A percentile compares a stretch with the other conserved stretches of the same genome.
phyloP scores from a whole-genome alignment of 2,797 vertebrate genomes.

The Ciconia nigra region DNA sequence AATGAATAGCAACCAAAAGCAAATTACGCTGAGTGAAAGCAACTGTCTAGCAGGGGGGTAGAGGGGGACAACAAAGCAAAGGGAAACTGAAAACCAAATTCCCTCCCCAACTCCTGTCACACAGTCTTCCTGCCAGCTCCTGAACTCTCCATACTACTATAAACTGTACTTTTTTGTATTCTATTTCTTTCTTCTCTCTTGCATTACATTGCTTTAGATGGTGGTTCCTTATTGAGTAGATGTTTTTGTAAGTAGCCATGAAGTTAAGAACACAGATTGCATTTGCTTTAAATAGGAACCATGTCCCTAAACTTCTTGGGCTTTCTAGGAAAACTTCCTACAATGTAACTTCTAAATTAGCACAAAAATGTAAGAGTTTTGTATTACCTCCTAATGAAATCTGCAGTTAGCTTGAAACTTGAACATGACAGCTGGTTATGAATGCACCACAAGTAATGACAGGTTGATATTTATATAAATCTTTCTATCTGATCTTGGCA shows the following conservation, averaged over 20 bases:
- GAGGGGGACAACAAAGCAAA: neutral
- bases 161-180: neutral
- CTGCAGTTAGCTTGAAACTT: neutral
- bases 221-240: neutral
- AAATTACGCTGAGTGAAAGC: neutral
- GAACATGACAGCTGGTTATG: neutral
- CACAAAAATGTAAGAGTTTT: neutral
- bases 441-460: neutral
- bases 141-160: neutral
- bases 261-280: neutral
- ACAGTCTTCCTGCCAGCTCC: neutral
- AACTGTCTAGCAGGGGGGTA: rapidly evolving
- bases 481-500: neutral
- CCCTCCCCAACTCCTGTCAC: neutral
- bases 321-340: neutral
- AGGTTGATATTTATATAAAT: neutral
- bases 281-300: neutral
- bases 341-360: neutral
- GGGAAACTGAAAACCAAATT: neutral
- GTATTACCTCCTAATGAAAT: neutral
- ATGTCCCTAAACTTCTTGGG: neutral
- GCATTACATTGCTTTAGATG: neutral
- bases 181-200: neutral
- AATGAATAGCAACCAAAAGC: neutral
- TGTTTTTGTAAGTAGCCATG: neutral